These are phyloP conservation scores for Stenichneumon culpator DNA, from an alignment of 2,888 invertebrate genomes.

Conservation along the genomic window DNA sequence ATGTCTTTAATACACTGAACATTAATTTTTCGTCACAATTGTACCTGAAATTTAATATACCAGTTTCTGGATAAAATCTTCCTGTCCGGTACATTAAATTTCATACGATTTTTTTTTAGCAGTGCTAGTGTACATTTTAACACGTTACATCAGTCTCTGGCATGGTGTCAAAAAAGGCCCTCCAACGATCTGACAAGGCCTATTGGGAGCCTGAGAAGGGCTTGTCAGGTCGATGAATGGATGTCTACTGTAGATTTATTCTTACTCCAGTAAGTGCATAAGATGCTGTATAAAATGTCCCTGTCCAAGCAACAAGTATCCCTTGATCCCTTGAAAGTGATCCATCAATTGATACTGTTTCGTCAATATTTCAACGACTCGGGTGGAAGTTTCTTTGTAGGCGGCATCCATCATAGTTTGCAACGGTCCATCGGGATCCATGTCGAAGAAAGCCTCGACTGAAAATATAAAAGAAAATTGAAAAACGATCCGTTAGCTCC, in stretches of 20 bases:
- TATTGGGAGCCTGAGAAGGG: too few species aligned
- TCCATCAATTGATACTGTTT: conserved; percentile 95
- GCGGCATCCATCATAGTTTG: conserved; percentile 93
- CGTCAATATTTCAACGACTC: conserved; percentile 94
- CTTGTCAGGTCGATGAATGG: too few species aligned
- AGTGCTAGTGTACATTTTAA: too few species aligned
- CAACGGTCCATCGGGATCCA: conserved; percentile 91
- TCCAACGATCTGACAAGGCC: too few species aligned
- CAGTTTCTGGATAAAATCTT: too few species aligned
- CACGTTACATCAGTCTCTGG: too few species aligned
- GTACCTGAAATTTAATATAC: too few species aligned
- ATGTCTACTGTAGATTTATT: conserved; percentile 66
- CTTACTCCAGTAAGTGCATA: conserved; percentile 96
- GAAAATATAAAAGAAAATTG: conserved; percentile 70
- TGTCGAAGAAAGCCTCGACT: conserved; percentile 89
- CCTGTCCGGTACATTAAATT: too few species aligned
- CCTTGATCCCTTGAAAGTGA: conserved; percentile 95
- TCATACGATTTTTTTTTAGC: too few species aligned
- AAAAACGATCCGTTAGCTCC: conserved; percentile 31
- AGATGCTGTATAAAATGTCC: conserved; percentile 98
- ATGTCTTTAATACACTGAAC: too few species aligned
- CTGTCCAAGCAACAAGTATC: conserved; percentile 96
- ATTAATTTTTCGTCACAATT: too few species aligned
- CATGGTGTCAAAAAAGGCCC: too few species aligned
- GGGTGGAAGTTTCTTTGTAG: conserved; percentile 94